Evolutionary conservation across 2,888 invertebrate species (phyloP).

Genomic region (Lathronympha strigana): DNA sequence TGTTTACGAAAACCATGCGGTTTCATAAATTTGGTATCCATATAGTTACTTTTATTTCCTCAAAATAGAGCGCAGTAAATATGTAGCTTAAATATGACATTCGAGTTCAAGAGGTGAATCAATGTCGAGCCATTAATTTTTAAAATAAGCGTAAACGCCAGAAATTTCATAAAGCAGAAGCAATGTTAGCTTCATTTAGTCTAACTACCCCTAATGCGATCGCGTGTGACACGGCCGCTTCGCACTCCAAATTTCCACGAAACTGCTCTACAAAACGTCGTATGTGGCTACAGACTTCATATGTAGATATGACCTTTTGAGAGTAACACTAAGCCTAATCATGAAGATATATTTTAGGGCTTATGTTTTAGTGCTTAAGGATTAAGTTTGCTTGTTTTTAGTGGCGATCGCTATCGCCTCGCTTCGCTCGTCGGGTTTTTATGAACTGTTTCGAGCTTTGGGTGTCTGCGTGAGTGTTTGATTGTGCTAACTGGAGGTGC

Average conservation of each 20-base stretch:
- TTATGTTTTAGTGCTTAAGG: neutral
- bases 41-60: too few relatives aligned
- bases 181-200: conserved; percentile 24
- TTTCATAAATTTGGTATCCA: too few relatives aligned
- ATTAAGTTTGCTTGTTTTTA: conserved; percentile 7
- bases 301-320: neutral
- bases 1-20: too few relatives aligned
- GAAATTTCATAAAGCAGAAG: conserved; percentile 14
- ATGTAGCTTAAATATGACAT: neutral
- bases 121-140: conserved; percentile 7
- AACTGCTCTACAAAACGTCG: conserved; percentile 46
- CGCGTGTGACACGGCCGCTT: conserved; percentile 62
- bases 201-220: conserved; percentile 47
- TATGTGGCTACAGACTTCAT: neutral
- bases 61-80: too few relatives aligned
- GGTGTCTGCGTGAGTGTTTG: conserved; percentile 21
- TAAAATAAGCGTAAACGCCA: neutral
- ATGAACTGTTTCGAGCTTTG: neutral
- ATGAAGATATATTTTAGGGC: conserved; percentile 7
- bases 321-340: neutral
- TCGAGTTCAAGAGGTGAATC: neutral
- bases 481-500: conserved; percentile 12
- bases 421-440: conserved; percentile 28
- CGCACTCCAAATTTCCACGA: conserved; percentile 77
- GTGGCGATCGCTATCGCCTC: conserved; percentile 18